Conservation (phyloP, 2,797 vertebrate species). For the Aselliscus stoliczkanus region DNA sequence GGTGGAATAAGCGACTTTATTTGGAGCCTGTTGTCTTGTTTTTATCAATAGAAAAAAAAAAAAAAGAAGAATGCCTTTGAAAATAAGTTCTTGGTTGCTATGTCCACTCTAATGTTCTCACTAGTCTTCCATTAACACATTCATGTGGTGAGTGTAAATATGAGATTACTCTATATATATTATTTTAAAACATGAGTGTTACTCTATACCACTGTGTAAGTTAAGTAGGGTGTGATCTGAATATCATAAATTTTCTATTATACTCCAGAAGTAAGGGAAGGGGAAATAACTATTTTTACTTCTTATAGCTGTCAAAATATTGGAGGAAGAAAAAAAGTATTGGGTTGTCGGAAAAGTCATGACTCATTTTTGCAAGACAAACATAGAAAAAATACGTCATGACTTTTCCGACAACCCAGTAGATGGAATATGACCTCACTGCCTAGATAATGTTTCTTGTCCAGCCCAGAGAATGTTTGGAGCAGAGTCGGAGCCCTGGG, state of each 20-base stretch:
- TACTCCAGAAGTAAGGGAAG: neutral
- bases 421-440: neutral
- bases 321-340: slow-evolving; percentile 33
- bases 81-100: neutral
- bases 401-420: too few species aligned
- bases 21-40: neutral
- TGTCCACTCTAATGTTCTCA: neutral
- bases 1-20: neutral
- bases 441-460: neutral
- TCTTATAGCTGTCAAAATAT: neutral
- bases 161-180: neutral
- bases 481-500: neutral
- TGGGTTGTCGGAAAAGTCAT: too few species aligned
- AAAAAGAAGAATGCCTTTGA: neutral
- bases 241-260: neutral
- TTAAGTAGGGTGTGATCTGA: neutral
- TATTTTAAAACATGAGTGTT: slow-evolving; percentile 5
- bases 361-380: too few species aligned
- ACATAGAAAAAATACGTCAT: too few species aligned
- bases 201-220: neutral
- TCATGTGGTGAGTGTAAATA: neutral
- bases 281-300: neutral
- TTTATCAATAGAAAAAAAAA: neutral
- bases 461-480: neutral
- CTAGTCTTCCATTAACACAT: neutral